Evolutionary conservation across 2,888 invertebrate species (phyloP).

Genomic region (Poecilus cupreus): DNA sequence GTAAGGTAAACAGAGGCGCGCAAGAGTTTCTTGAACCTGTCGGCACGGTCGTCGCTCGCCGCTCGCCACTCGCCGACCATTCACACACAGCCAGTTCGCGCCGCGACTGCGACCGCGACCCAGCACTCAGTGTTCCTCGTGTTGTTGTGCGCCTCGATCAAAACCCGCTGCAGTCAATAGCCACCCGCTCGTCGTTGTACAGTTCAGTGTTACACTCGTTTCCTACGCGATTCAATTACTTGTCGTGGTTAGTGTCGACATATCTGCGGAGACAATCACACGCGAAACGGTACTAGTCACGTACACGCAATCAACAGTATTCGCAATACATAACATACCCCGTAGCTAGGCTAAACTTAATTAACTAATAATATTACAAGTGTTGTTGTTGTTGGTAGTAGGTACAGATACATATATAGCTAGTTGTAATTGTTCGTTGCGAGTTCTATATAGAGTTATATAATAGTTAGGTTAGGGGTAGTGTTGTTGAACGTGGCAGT

Average conservation of each 20-base stretch:
- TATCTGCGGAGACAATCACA: slow-evolving; percentile 49
- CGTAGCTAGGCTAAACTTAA: neutral
- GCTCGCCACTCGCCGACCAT: neutral
- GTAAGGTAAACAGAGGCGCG: slow-evolving; percentile 53
- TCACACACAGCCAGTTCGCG: slow-evolving; percentile 27
- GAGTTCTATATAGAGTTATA: neutral
- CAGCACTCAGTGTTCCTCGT: slow-evolving; percentile 4
- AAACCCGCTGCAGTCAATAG: slow-evolving; percentile 3
- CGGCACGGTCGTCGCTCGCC: slow-evolving; percentile 15
- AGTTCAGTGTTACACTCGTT: neutral
- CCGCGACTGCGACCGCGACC: neutral
- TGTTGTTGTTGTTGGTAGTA: neutral
- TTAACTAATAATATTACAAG: neutral
- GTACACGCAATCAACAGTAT: neutral
- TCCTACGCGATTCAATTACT: slow-evolving; percentile 54
- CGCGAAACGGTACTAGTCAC: neutral
- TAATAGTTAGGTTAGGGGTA: neutral
- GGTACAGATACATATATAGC: neutral
- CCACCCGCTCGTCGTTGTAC: neutral
- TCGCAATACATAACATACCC: neutral
- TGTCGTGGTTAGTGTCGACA: slow-evolving; percentile 21
- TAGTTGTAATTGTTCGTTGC: slow-evolving; percentile 8
- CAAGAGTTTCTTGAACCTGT: slow-evolving; percentile 59
- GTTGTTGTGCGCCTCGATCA: slow-evolving; percentile 10
- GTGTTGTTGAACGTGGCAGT: neutral